These are phyloP conservation scores for Mycteria americana DNA, from an alignment of 2,797 vertebrate species.

Conservation along the genomic window DNA sequence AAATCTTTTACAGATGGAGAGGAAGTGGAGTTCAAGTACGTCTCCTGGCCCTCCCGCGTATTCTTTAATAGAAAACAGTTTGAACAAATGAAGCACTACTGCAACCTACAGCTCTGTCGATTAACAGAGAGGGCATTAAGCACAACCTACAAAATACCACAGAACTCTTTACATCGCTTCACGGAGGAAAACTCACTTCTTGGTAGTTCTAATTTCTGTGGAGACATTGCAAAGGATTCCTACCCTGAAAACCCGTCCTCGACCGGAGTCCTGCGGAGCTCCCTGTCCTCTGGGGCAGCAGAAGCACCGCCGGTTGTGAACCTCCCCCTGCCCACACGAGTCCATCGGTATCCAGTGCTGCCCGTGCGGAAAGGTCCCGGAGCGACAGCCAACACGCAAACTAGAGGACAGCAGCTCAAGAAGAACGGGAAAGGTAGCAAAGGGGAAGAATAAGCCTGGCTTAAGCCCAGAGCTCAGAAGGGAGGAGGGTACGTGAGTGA, in stretches of 20 bases:
- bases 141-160: no score
- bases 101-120: not conserved
- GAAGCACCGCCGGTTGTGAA: fast-evolving
- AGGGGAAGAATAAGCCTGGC: not conserved
- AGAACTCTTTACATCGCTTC: not conserved
- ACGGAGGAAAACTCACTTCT: not conserved
- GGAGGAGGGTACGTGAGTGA: fast-evolving
- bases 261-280: fast-evolving
- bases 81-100: not conserved
- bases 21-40: not conserved
- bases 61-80: not conserved
- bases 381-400: fast-evolving
- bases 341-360: fast-evolving
- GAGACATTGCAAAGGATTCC: not conserved
- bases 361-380: fast-evolving
- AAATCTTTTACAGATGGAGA: not conserved
- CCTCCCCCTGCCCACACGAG: fast-evolving
- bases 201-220: not conserved
- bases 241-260: not conserved
- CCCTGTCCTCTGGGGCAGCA: not conserved
- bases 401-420: no score
- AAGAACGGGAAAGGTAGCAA: no score
- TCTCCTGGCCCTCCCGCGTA: not conserved
- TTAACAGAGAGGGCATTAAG: no score
- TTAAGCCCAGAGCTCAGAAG: not conserved